Evolutionary conservation across 2,797 vertebrate genomes (phyloP), one percentile per base, ranked within the genome.

Genomic region (Xenopus petersii): DNA sequence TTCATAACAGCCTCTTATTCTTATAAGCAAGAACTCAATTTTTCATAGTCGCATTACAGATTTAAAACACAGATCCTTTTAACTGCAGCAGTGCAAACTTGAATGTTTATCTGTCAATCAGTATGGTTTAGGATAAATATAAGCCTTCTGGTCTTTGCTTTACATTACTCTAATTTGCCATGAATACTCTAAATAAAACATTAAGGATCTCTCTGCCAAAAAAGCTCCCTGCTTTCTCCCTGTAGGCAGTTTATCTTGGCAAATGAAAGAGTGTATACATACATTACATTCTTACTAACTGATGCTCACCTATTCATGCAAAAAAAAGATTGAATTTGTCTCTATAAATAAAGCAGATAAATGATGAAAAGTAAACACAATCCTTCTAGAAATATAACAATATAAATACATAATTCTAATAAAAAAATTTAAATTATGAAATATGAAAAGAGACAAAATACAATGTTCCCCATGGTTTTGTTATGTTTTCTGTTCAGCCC

Each of bases 141-240:
- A 51, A 51, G 15, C 48, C 36, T 42, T 42, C 36, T 42, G 69
- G 69, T 75, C 63, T 73, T 15, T 33, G 68, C 5, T 83, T 80
- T 48, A 73, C 55, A 75, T 82, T 82, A 75, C 73, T 75, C 69
- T 72, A 68, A 79, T 83, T 81, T 85, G 42, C 62, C 46, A 42
- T 7, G 6, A 81, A 78, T 47, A 62, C 79, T 78, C 77, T 82
- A 79, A 83, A 81, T 55, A 79, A 62, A 83, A 77, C 60, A 72
- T 54, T 71, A 75, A 80, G 82, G 73, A 73, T 75, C 63, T 80
- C 76, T 24, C 12, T 81, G 73, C 33, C 71, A 80, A 81, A 75
- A 21, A 82, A 61, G 12, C 49, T 71, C 58, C 9, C 64, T 49
- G 36, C 30, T 42, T 11, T 5, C 16, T 69, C 76, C 66, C 76